These are phyloP conservation scores for Tachysurus fulvidraco DNA, from an alignment of 2,113 vertebrate genomes.

Conservation along the genomic window DNA sequence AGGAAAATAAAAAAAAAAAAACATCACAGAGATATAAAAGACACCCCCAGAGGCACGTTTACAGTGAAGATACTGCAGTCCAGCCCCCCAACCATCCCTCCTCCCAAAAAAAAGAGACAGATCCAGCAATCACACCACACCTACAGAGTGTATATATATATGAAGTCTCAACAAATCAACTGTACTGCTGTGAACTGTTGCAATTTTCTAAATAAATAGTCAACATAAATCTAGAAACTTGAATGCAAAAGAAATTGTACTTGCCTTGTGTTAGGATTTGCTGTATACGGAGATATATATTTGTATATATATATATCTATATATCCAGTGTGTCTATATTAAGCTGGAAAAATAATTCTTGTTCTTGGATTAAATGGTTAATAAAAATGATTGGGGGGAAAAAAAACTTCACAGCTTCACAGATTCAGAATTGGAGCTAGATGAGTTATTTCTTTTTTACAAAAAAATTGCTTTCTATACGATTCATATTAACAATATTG, in stretches of 20 bases:
- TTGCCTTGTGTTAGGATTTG: conserved; percentile 13
- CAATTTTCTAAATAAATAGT: background rate
- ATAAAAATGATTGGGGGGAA: background rate
- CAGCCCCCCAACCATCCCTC: background rate
- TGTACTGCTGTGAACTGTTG: background rate
- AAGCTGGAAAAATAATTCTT: background rate
- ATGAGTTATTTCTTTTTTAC: background rate
- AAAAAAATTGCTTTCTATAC: conserved; percentile 40
- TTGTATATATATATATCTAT: background rate
- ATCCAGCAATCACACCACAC: conserved; percentile 21
- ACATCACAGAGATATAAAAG: conserved; percentile 34
- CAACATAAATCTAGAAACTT: background rate
- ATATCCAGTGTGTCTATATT: conserved; percentile 1
- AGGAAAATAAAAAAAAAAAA: background rate
- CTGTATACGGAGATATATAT: background rate
- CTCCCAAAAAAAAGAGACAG: background rate
- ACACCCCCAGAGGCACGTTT: conserved; percentile 20
- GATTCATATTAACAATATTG: conserved; percentile 26
- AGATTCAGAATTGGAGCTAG: background rate
- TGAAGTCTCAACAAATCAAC: background rate
- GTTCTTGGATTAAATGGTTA: background rate
- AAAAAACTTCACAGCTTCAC: conserved; percentile 12
- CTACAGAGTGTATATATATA: background rate
- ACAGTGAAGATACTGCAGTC: conserved; percentile 33
- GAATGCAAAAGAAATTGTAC: background rate